Conservation (phyloP, 2,797 vertebrate genomes). For the Pangasius larnaudii region DNA sequence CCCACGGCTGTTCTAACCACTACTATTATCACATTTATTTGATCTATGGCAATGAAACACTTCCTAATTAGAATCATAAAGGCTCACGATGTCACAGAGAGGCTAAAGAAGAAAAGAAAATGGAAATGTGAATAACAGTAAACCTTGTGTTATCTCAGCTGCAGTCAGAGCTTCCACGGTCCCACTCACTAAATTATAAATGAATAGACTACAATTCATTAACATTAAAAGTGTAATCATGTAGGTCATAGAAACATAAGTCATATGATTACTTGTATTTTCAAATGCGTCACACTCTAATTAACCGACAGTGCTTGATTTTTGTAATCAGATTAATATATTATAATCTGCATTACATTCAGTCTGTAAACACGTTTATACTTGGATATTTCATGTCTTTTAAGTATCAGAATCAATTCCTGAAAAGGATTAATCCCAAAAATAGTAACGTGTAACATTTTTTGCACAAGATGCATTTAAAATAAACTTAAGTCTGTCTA, state of each 20-base stretch:
- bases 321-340: neutral
- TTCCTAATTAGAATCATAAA: conserved; percentile 4
- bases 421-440: neutral
- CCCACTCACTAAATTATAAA: neutral
- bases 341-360: neutral
- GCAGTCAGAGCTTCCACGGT: neutral
- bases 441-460: neutral
- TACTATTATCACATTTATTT: neutral
- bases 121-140: neutral
- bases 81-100: neutral
- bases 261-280: neutral
- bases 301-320: too few relatives aligned
- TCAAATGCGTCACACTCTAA: neutral
- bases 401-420: neutral
- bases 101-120: neutral
- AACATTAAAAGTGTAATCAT: neutral
- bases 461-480: neutral
- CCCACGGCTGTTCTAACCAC: neutral
- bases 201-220: neutral
- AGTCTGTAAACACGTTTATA: neutral
- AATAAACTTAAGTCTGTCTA: neutral
- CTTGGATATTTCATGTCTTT: neutral
- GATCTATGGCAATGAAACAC: neutral
- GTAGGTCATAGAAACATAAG: neutral
- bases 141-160: neutral